phyloP scores from a whole-genome alignment of 2,888 invertebrate genomes.

The Orthosia gracilis region DNA sequence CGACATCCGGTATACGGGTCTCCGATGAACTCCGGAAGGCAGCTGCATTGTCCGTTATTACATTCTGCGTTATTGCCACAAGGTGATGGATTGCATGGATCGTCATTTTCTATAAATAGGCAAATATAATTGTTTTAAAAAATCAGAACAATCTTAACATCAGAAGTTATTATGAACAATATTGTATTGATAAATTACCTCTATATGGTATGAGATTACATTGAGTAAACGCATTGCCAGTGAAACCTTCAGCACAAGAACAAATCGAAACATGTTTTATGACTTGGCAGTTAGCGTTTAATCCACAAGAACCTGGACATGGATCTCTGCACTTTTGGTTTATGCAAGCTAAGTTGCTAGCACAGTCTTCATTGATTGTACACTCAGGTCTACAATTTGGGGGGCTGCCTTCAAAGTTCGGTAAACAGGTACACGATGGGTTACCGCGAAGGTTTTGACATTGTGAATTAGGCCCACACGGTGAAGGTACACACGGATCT shows the following conservation, averaged over 20 bases:
- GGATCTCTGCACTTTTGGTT: conserved; percentile 93
- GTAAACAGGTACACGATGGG: conserved; percentile 92
- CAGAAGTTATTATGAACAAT: neutral
- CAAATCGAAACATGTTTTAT: conserved; percentile 92
- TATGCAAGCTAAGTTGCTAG: conserved; percentile 93
- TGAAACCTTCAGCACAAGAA: conserved; percentile 90
- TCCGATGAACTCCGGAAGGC: conserved; percentile 94
- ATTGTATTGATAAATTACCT: conserved; percentile 73
- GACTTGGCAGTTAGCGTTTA: conserved; percentile 91
- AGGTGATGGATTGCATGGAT: conserved; percentile 93
- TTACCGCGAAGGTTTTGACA: conserved; percentile 91
- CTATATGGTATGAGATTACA: conserved; percentile 82
- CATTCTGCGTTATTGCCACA: conserved; percentile 95
- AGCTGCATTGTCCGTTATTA: conserved; percentile 93
- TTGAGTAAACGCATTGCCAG: conserved; percentile 92
- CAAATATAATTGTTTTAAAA: conserved; percentile 20
- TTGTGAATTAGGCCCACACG: conserved; percentile 92
- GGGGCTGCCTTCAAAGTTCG: conserved; percentile 92
- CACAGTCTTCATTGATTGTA: conserved; percentile 93
- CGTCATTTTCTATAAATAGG: conserved; percentile 81
- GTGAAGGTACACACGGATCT: conserved; percentile 93
- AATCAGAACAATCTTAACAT: neutral
- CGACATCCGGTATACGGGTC: conserved; percentile 95
- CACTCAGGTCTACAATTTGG: conserved; percentile 94
- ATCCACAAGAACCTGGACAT: conserved; percentile 93